Conservation (phyloP, 1,140 invertebrate species). For the Camponotus pennsylvanicus region DNA sequence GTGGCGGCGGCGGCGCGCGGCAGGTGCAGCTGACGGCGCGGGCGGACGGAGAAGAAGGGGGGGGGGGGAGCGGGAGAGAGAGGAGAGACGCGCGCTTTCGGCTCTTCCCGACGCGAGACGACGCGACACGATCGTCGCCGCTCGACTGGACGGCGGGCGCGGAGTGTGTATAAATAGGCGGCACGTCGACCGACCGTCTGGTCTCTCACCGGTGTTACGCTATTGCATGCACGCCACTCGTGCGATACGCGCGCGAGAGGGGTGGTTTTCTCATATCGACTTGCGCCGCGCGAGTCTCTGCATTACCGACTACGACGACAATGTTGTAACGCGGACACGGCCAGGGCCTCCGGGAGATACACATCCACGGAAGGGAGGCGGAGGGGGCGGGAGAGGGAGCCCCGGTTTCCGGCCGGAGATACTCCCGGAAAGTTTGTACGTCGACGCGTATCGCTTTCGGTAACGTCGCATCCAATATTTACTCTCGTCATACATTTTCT, state of each 20-base stretch:
- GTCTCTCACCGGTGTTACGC: constrained; percentile 64
- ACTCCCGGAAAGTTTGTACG: constrained; percentile 7
- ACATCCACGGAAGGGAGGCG: no score
- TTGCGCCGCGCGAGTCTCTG: constrained; percentile 45
- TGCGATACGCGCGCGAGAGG: constrained; percentile 51
- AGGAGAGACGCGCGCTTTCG: constrained; percentile 42
- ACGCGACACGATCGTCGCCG: constrained; percentile 70
- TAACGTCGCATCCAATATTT: neutral
- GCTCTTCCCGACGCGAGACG: constrained; percentile 65
- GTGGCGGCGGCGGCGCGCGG: constrained; percentile 39
- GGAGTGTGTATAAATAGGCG: constrained; percentile 74
- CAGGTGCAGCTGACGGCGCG: constrained; percentile 54
- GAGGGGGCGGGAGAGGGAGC: no score
- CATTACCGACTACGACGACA: constrained; percentile 63
- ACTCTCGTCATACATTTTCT: neutral
- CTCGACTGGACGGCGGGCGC: constrained; percentile 65
- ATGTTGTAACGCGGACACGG: neutral
- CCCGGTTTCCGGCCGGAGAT: neutral
- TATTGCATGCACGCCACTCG: constrained; percentile 67
- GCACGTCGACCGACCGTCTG: constrained; percentile 72
- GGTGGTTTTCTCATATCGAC: constrained; percentile 71
- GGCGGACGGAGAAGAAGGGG: neutral
- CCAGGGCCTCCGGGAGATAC: constrained; percentile 4
- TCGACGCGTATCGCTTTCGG: neutral
- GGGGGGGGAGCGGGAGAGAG: neutral